A percentile compares a stretch with the other conserved stretches of the same genome.
Evolutionary conservation across 2,113 vertebrate genomes (phyloP).

Genomic region (western clawed frog (Xenopus tropicalis)): UCB_Xtro_10.0 CM004443.2:174549501-174550000

Average conservation of each 20-base stretch:
- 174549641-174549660: too few relatives aligned
- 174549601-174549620: too few relatives aligned
- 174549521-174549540: too few relatives aligned
- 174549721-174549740: slow-evolving; percentile 37
- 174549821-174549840: slow-evolving; percentile 44
- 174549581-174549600: too few relatives aligned
- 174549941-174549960: slow-evolving; percentile 24
- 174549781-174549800: slow-evolving; percentile 45
- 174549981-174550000: too few relatives aligned
- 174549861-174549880: slow-evolving; percentile 38
- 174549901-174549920: slow-evolving; percentile 3
- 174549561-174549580: too few relatives aligned
- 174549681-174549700: slow-evolving; percentile 18
- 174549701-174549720: slow-evolving; percentile 32
- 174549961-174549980: slow-evolving; percentile 29
- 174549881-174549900: slow-evolving; percentile 39
- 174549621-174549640: too few relatives aligned
- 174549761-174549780: slow-evolving; percentile 45
- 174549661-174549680: too few relatives aligned
- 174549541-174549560: too few relatives aligned
- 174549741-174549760: slow-evolving; percentile 44
- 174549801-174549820: slow-evolving; percentile 42
- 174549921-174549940: slow-evolving; percentile 12
- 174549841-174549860: slow-evolving; percentile 25
- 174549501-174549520: too few relatives aligned